A percentile compares a stretch with the other conserved stretches of the same genome.
phyloP scores from a whole-genome alignment of 2,888 invertebrate genomes.

The Vannuccia rotundouncinata region DNA sequence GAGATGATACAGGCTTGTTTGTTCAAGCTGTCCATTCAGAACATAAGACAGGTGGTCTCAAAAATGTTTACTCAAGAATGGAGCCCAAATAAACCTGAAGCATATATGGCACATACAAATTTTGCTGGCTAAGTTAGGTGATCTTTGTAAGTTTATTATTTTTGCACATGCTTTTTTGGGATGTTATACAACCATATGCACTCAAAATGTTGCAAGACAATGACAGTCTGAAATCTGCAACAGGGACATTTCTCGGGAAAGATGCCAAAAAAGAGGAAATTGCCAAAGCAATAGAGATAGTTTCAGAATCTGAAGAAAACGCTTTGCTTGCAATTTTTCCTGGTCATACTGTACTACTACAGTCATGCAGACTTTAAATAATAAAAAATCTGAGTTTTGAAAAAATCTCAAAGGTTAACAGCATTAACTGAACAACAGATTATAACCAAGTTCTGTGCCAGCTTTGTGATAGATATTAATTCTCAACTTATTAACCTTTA shows the following conservation, averaged over 20 bases:
- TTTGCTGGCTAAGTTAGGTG: constrained; percentile 14
- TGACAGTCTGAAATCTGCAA: not conserved
- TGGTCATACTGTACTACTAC: too few species aligned
- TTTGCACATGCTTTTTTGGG: constrained; percentile 16
- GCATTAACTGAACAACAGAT: too few species aligned
- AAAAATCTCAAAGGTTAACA: too few species aligned
- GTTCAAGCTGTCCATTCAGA: not conserved
- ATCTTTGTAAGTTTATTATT: constrained; percentile 1
- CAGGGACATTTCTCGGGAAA: constrained; percentile 17
- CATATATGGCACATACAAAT: constrained; percentile 7
- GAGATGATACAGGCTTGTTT: constrained; percentile 14
- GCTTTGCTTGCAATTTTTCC: constrained; percentile 9
- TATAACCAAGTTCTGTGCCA: too few species aligned
- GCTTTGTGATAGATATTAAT: too few species aligned
- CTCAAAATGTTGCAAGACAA: constrained; percentile 21
- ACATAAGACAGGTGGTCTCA: constrained; percentile 14
- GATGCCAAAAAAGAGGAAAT: constrained; percentile 3
- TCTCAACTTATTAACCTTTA: too few species aligned
- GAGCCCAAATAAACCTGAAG: constrained; percentile 9
- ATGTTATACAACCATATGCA: constrained; percentile 6
- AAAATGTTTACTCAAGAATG: constrained; percentile 6
- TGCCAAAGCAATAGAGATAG: constrained; percentile 12
- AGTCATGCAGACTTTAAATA: too few species aligned
- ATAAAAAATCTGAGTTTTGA: too few species aligned
- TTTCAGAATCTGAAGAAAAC: not conserved